Conservation (phyloP, 2,888 invertebrate species). For the Allophyes oxyacanthae region DNA sequence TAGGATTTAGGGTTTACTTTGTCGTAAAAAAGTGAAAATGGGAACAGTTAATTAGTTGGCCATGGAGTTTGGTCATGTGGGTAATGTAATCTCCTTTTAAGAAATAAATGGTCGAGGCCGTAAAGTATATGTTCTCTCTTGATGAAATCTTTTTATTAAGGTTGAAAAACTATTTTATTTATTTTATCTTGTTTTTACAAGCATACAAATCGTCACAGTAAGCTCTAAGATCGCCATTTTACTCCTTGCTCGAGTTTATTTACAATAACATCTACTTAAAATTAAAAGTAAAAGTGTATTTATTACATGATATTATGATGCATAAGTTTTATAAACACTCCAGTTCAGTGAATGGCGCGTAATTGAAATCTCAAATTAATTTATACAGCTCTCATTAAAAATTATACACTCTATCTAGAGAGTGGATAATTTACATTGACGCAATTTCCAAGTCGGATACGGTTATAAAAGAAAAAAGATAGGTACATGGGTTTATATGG, state of each 20-base stretch:
- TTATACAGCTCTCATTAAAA: constrained; percentile 29
- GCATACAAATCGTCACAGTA: too few species aligned
- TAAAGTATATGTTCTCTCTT: neutral
- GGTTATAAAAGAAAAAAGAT: constrained; percentile 19
- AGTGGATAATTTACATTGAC: constrained; percentile 25
- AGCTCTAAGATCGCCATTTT: too few species aligned
- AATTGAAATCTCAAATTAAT: constrained; percentile 38
- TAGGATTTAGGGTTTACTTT: constrained; percentile 15
- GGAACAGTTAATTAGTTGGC: constrained; percentile 16
- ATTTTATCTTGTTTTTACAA: too few species aligned
- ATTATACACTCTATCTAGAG: constrained; percentile 32
- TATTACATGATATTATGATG: neutral
- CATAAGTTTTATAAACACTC: constrained; percentile 13
- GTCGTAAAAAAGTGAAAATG: neutral
- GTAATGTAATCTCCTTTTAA: constrained; percentile 1
- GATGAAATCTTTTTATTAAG: neutral
- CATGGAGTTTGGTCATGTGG: neutral
- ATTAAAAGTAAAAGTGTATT: too few species aligned
- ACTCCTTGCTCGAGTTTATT: too few species aligned
- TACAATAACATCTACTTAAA: too few species aligned
- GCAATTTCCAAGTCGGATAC: constrained; percentile 20
- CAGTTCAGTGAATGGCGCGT: constrained; percentile 6
- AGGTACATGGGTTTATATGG: too few species aligned
- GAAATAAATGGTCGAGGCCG: neutral
- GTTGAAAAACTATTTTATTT: too few species aligned